These are phyloP conservation scores for Pachyuromys duprasi DNA, from an alignment of 2,797 vertebrate genomes.

Conservation along the genomic window DNA sequence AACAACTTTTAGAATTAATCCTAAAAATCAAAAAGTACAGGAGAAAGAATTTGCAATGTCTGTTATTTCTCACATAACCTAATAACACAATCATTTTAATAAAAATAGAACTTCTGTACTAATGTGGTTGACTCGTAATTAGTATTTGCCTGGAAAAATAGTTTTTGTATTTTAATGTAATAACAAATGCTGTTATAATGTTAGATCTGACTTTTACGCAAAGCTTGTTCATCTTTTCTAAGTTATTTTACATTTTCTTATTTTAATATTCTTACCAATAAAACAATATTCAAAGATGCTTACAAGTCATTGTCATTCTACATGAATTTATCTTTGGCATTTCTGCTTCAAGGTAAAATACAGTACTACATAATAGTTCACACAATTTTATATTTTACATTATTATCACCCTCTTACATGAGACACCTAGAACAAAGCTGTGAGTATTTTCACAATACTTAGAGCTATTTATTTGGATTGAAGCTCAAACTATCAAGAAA, in stretches of 20 bases:
- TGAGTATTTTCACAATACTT: background rate
- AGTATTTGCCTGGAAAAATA: constrained; percentile 2
- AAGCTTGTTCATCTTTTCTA: background rate
- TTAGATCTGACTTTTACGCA: background rate
- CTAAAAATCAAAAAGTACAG: background rate
- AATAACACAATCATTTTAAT: background rate
- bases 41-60: background rate
- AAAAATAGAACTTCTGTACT: background rate
- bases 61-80: constrained; percentile 12
- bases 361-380: background rate
- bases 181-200: background rate
- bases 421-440: background rate
- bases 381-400: background rate
- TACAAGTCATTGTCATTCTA: background rate
- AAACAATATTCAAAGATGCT: background rate
- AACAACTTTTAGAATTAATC: background rate
- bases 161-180: background rate
- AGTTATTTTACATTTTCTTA: background rate
- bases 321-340: constrained; percentile 2
- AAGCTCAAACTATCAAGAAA: background rate
- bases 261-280: background rate
- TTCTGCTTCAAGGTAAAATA: background rate
- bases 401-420: background rate
- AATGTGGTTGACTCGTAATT: background rate
- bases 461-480: background rate